These are phyloP conservation scores for Danio rerio DNA, from an alignment of 2,113 vertebrate species.

Conservation along the genomic window DNA sequence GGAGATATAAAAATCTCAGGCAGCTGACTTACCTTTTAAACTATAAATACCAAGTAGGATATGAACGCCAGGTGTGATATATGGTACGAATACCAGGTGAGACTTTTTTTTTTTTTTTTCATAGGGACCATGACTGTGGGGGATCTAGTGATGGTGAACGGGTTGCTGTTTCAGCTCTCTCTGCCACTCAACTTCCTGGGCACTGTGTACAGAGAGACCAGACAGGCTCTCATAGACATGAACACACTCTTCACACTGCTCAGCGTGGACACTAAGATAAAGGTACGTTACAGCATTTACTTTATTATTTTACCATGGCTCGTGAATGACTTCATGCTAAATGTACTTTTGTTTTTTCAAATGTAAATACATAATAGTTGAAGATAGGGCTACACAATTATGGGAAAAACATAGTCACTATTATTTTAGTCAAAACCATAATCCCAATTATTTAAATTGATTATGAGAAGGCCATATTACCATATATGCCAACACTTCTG, in stretches of 20 bases:
- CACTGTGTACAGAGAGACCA: slow-evolving; percentile 97
- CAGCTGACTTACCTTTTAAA: background rate
- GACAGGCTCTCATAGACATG: slow-evolving; percentile 99
- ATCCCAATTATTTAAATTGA: too few species aligned
- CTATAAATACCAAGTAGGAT: background rate
- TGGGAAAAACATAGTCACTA: too few species aligned
- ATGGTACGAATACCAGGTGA: background rate
- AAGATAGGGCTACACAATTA: too few species aligned
- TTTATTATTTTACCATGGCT: too few species aligned
- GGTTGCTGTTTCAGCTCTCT: slow-evolving; percentile 96
- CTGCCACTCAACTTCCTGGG: slow-evolving; percentile 97
- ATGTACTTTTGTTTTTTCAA: too few species aligned
- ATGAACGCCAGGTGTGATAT: too few species aligned
- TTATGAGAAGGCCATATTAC: too few species aligned
- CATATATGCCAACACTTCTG: too few species aligned
- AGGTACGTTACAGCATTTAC: slow-evolving; percentile 82
- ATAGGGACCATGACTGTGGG: slow-evolving; percentile 92
- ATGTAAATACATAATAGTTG: too few species aligned
- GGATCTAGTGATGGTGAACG: slow-evolving; percentile 98
- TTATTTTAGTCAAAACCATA: too few species aligned
- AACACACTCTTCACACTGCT: slow-evolving; percentile 95
- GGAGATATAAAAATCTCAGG: background rate
- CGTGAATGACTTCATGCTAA: too few species aligned
- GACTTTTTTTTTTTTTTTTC: background rate
- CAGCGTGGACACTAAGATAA: slow-evolving; percentile 91